Evolutionary conservation across 2,888 invertebrate genomes (phyloP).

Genomic region (Clunio marinus): DNA sequence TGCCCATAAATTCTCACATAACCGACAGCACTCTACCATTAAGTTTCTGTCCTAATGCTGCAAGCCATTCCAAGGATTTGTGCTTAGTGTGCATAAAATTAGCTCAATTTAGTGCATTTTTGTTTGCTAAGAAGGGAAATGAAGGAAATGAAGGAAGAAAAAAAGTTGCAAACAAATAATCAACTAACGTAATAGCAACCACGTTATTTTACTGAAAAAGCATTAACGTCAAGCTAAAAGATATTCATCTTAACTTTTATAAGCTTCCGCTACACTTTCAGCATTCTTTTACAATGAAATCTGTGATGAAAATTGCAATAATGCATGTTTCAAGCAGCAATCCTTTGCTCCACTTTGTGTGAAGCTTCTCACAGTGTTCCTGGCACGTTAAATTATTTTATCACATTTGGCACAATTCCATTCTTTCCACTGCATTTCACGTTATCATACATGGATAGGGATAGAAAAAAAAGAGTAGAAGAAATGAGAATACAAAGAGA

Average conservation of each 20-base stretch:
- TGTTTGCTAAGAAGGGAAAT: neutral
- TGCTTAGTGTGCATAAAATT: constrained; percentile 32
- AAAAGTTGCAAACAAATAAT: constrained; percentile 19
- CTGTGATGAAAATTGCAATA: neutral
- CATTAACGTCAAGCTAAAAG: too few relatives aligned
- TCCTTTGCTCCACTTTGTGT: neutral
- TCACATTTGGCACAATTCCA: constrained; percentile 35
- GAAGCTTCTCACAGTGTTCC: neutral
- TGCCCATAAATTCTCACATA: neutral
- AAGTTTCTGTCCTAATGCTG: neutral
- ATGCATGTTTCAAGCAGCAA: neutral
- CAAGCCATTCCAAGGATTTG: neutral
- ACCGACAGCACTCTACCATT: neutral
- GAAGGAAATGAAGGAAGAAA: neutral
- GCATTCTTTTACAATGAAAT: too few relatives aligned
- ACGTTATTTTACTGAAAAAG: neutral
- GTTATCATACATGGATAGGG: constrained; percentile 5
- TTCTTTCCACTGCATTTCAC: constrained; percentile 20
- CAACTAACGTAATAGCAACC: neutral
- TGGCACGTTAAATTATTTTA: constrained; percentile 31
- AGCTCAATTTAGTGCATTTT: constrained; percentile 18
- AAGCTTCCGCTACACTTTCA: too few relatives aligned
- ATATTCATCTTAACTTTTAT: too few relatives aligned
- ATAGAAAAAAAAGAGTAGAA: too few relatives aligned
- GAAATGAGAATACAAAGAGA: too few relatives aligned